Evolutionary conservation across 2,113 vertebrate species (phyloP), one percentile per base, ranked within the genome.

Genomic region (Ia io): DNA sequence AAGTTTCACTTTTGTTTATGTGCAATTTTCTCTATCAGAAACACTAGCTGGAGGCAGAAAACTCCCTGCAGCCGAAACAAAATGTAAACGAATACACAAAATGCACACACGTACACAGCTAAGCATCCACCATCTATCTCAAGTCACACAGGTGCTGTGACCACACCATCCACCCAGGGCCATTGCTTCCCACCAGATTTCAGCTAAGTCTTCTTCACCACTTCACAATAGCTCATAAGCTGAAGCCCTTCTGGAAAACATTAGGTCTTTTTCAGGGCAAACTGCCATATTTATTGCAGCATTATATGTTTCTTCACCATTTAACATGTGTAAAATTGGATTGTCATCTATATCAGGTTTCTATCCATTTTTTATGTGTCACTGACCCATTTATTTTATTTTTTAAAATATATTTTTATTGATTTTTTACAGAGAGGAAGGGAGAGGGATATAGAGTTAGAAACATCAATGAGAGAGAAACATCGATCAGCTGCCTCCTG

Each of bases 11-110:
- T 88, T 85, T 85, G 53, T 69, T 85, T 77, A 20, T 18, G n/a
- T 77, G 14, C 77, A 61, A 4, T 59, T 82, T 93, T 44, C 83
- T 91, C 87, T 47, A 17, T 56, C n/a, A 95, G 77, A 71, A 88
- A 77, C 7, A 77, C 6, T 63, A 40, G 11, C 12, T 59, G 32
- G 79, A 35, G 30, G 59, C 25, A 40, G 35, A 86, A 78, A 56
- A 63, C 37, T 35, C 44, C 13, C 47, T 8, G 32, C 9, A 47
- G 5, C 5, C 25, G 9, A 56, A 84, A 78, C 28, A 63, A 70
- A 35, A 69, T 11, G 53, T 4, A 0, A 8, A 42, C 8, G 35
- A 37, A 37, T 4, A 59, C 14, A 44, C 3, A 53, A 14, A 25
- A 23, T 9, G 5, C 28, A 47, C 11, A 35, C 65, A 12, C 7